Conservation (phyloP, 2,888 invertebrate genomes). For the Poecilus cupreus region DNA sequence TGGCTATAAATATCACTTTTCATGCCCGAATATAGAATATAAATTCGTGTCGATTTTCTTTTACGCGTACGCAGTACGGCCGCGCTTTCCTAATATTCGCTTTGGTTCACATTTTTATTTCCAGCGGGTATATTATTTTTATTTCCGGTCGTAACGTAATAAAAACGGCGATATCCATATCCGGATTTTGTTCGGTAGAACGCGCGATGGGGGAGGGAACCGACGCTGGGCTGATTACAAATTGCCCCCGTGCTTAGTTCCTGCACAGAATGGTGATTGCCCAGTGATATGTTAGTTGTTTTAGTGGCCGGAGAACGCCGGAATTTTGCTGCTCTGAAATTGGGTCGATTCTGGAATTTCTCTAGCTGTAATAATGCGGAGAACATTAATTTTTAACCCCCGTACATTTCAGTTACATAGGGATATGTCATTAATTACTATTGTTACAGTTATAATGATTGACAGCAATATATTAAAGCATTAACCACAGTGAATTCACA, state of each 20-base stretch:
- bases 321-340: background rate
- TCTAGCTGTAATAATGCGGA: too few relatives aligned
- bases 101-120: slow-evolving; percentile 49
- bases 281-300: background rate
- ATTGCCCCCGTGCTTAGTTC: slow-evolving; percentile 27
- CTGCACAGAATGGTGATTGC: background rate
- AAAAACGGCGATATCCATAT: slow-evolving; percentile 53
- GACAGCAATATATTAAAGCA: too few relatives aligned
- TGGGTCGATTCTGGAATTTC: background rate
- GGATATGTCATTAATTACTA: background rate
- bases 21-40: slow-evolving; percentile 55
- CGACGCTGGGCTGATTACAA: slow-evolving; percentile 16
- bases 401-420: too few relatives aligned
- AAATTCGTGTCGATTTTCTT: slow-evolving; percentile 50
- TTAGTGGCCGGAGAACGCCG: background rate
- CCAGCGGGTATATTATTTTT: slow-evolving; percentile 53
- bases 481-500: too few relatives aligned
- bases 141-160: slow-evolving; percentile 52
- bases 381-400: too few relatives aligned
- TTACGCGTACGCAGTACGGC: background rate
- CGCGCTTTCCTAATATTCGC: slow-evolving; percentile 23
- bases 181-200: slow-evolving; percentile 21
- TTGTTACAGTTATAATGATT: too few relatives aligned
- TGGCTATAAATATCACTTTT: slow-evolving; percentile 56
- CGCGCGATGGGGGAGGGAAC: background rate